Percentiles rank a stretch among this genome's conserved stretches.
Evolutionary conservation across 2,888 invertebrate genomes (phyloP).

Genomic region (Aleiodes alternator): DNA sequence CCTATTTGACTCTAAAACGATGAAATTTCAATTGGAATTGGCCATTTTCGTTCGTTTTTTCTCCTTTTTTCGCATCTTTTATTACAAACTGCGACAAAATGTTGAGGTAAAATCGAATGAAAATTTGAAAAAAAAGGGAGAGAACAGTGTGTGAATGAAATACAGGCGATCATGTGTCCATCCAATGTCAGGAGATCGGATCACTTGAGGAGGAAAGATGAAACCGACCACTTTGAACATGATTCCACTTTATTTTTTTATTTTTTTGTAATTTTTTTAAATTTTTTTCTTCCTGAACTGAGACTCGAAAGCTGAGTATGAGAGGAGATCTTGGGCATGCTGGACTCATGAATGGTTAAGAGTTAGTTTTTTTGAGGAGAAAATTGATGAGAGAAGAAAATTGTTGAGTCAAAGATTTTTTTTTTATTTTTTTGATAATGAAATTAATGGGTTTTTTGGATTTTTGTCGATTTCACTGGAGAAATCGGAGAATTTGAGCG

Average conservation of each 20-base stretch:
- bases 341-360: slow-evolving; percentile 15
- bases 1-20: too few relatives aligned
- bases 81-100: slow-evolving; percentile 6
- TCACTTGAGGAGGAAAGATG: slow-evolving; percentile 21
- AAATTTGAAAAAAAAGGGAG: not conserved
- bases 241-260: slow-evolving; percentile 4
- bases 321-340: not conserved
- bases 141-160: not conserved
- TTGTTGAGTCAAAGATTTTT: too few relatives aligned
- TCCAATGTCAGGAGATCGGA: slow-evolving; percentile 8
- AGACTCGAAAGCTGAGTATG: slow-evolving; percentile 19
- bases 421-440: too few relatives aligned
- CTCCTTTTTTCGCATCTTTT: not conserved
- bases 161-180: not conserved
- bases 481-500: too few relatives aligned
- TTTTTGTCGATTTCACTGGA: too few relatives aligned
- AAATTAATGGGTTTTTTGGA: too few relatives aligned
- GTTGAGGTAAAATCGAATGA: slow-evolving; percentile 3
- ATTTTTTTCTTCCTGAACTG: not conserved
- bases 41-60: slow-evolving; percentile 1
- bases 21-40: not conserved
- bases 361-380: not conserved
- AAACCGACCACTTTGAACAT: slow-evolving; percentile 19
- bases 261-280: not conserved
- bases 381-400: too few relatives aligned